Evolutionary conservation across 1,140 invertebrate genomes (phyloP), one percentile per base, ranked within the genome.

Genomic region (Diabrotica undecimpunctata): DNA sequence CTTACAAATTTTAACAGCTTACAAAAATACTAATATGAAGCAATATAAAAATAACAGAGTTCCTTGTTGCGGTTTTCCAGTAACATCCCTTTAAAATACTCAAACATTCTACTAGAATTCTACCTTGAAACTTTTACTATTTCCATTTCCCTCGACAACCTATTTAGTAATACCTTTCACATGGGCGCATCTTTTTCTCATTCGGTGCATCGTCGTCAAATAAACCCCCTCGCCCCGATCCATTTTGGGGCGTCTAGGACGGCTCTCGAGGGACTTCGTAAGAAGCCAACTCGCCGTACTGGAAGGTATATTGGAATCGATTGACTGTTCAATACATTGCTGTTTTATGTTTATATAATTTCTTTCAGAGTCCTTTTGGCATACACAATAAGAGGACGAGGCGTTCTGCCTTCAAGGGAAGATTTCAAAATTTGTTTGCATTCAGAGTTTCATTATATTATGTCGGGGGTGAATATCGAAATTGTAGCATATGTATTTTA

Each of bases 321-420:
- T 69, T 69, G 67, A 66, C 65, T 69, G 61, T 56, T 66, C 65
- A 69, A 64, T 69, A 62, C 65, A 69, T 61, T 62, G 61, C 62
- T 65, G 65, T 69, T 69, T 69, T 69, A 64, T 69, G 65, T 69
- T 66, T 69, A 69, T 69, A 69, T 69, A 69, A 69, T 66, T 69
- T 69, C 67, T 66, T 66, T 46, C n/a, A 46, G n/a, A n/a, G 41
- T 46, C 41, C 41, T 46, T 46, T n/a, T 46, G 41, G 41, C 41
- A n/a, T 46, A 46, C 41, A 46, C 41, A 46, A 46, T 46, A 46
- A 46, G 41, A n/a, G n/a, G 41, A 46, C 8, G 41, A 46, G 41
- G 41, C 8, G 25, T 25, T 25, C 25, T 25, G 41, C 41, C 41
- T 46, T 46, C 41, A n/a, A n/a, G 41, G 41, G 41, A 8, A n/a